A percentile compares a stretch with the other conserved stretches of the same genome.
Evolutionary conservation across 2,797 vertebrate genomes (phyloP).

Genomic region (Clarias platycephalus): DNA sequence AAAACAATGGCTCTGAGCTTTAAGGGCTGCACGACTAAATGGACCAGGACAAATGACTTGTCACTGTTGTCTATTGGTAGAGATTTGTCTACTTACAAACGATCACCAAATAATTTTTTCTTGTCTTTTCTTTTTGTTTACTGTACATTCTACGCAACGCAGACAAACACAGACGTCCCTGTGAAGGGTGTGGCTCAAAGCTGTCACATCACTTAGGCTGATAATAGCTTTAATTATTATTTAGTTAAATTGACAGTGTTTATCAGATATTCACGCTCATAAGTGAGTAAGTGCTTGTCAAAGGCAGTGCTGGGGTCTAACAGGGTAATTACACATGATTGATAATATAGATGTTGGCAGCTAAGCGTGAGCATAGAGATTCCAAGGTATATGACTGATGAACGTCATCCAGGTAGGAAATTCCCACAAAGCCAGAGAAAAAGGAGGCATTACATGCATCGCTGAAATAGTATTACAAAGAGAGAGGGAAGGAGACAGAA

Average conservation of each 20-base stretch:
- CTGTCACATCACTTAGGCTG: slow-evolving; percentile 29
- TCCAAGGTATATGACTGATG: not conserved
- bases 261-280: slow-evolving; percentile 23
- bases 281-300: slow-evolving; percentile 24
- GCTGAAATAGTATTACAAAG: slow-evolving; percentile 12
- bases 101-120: not conserved
- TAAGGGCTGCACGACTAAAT: not conserved
- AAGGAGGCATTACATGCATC: slow-evolving; percentile 1
- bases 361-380: slow-evolving; percentile 1
- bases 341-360: slow-evolving; percentile 9
- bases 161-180: not conserved
- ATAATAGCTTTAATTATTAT: not conserved
- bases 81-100: not conserved
- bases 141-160: not conserved
- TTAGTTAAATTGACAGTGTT: slow-evolving; percentile 39
- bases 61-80: slow-evolving; percentile 10
- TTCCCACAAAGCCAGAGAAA: slow-evolving; percentile 1
- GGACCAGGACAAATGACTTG: slow-evolving; percentile 22
- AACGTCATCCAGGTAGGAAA: not conserved
- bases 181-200: slow-evolving; percentile 30
- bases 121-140: not conserved
- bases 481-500: not conserved
- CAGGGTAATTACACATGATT: slow-evolving; percentile 25
- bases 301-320: slow-evolving; percentile 16
- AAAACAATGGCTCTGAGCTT: no score